These are phyloP conservation scores for Drosophila nannoptera DNA, from an alignment of 1,140 invertebrate genomes.

Conservation along the genomic window DNA sequence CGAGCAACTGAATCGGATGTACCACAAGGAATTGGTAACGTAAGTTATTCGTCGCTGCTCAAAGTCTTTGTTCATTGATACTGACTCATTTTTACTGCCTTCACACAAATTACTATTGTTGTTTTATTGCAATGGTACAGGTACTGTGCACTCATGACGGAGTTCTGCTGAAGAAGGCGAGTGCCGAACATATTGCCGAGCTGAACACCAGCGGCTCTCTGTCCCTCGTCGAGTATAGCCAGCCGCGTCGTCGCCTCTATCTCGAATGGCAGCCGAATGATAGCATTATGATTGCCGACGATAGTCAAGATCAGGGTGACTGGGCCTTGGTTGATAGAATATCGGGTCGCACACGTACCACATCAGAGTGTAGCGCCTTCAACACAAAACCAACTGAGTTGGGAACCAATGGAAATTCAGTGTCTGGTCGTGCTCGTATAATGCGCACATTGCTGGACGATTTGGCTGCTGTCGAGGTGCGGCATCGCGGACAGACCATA, in stretches of 20 bases:
- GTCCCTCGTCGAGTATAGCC: constrained; percentile 80
- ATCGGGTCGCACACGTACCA: constrained; percentile 80
- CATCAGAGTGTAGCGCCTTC: constrained; percentile 79
- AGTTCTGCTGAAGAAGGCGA: constrained; percentile 81
- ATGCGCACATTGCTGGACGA: constrained; percentile 84
- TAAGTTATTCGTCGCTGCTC: constrained; percentile 41
- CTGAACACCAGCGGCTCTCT: constrained; percentile 83
- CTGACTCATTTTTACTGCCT: constrained; percentile 53
- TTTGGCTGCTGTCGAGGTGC: constrained; percentile 84
- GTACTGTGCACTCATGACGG: constrained; percentile 84
- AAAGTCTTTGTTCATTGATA: constrained; percentile 33
- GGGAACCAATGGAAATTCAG: constrained; percentile 28
- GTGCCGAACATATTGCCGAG: constrained; percentile 81
- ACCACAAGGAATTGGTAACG: constrained; percentile 57
- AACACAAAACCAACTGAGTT: constrained; percentile 63
- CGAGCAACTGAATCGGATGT: constrained; percentile 32
- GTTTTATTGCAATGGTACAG: constrained; percentile 51
- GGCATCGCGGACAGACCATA: constrained; percentile 84
- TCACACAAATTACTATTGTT: background rate
- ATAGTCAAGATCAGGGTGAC: constrained; percentile 86
- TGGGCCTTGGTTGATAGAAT: constrained; percentile 90
- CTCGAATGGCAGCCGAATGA: constrained; percentile 90
- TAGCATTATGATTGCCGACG: constrained; percentile 85
- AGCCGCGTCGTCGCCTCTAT: constrained; percentile 79
- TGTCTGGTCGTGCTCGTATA: constrained; percentile 80